Base-by-base conservation (phyloP, 2,797 vertebrate species). In the Sparus aurata region DNA sequence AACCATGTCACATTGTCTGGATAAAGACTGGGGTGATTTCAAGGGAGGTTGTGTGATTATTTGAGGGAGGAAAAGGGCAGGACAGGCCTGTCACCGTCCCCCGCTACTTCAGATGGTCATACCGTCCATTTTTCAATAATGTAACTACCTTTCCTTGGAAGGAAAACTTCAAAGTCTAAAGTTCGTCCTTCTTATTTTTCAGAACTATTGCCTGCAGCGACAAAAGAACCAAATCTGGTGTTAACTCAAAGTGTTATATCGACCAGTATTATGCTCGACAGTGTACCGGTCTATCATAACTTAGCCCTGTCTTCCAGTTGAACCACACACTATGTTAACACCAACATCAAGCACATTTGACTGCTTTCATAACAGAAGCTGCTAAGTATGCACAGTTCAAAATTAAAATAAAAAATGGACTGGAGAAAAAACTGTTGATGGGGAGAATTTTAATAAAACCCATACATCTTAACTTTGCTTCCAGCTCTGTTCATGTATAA, bases 401-500 rank as follows among this genome's bases (percentile, higher is more conserved):
- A 10, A 10, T n/a, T 60, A 69, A 22, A 34, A 68, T 34, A 38
- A 38, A 63, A 55, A 73, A 71, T 73, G 38, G 30, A 61, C n/a
- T 23, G 52, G 13, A 66, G 41, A 65, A 63, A 65, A 70, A 83
- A 79, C 52, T 25, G 23, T 22, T n/a, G 23, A 69, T 60, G 22
- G 15, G 20, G 52, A 76, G 71, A 71, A 71, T 86, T 85, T 80
- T 83, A 83, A 90, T 59, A 74, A 80, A 77, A 69, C 71, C 58
- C 54, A 87, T 85, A 69, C n/a, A 65, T 86, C 80, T 88, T 73
- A 62, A 72, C 63, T 75, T 73, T 58, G 80, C 85, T 89, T 77
- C 64, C 12, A 80, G 86, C 78, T 62, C 61, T 20, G 57, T 62
- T 85, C 76, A 91, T 93, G 41, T 85, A 90, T 92, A 88, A 93